Evolutionary conservation across 2,797 vertebrate genomes (phyloP), one percentile per base, ranked within the genome.

Genomic region (Alectoris magna): DNA sequence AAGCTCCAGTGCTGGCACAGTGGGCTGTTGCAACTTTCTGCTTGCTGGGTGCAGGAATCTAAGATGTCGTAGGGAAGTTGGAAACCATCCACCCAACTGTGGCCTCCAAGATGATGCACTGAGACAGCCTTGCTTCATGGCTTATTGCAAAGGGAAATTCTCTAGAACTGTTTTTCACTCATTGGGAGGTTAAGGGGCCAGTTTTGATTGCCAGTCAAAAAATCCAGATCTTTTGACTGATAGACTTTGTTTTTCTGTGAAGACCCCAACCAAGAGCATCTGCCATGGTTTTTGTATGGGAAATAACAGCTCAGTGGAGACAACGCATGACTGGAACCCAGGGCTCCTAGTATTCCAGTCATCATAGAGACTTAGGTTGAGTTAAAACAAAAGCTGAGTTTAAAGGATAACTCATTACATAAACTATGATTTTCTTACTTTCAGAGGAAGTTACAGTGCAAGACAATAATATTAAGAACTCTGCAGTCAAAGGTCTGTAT

Each of bases 51-150:
- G 29, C 46, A 66, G 41, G 26, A 70, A 44, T 58, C 39, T 66
- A 21, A 59, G n/a, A 41, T 24, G 3, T 27, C 2, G 21, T 62
- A 0, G 19, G 31, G n/a, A 56, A 27, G 34, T 29, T 39, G 16
- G 58, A 11, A 78, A 36, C 16, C 11, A 5, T 41, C 14, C 22
- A 24, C 29, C 6, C 59, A 49, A 0, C 4, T 67, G 29, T 7
- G 71, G n/a, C 58, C 9, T 29, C 26, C 39, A 14, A 8, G 26
- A 4, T 6, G 6, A 10, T 0, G 1, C 11, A 5, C 23, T 38
- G 39, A 17, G 39, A 55, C 53, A 43, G n/a, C 12, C 11, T 39
- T 31, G 23, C 48, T 84, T 67, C 22, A 1, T 31, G 51, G 29
- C 14, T 18, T 0, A 0, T 26, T 41, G 46, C 17, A 43, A 51